Percentiles rank a stretch among this genome's conserved stretches.
These are phyloP conservation scores for Acanthosepion esculentum DNA, from an alignment of 2,888 invertebrate species.

Conservation along the genomic window DNA sequence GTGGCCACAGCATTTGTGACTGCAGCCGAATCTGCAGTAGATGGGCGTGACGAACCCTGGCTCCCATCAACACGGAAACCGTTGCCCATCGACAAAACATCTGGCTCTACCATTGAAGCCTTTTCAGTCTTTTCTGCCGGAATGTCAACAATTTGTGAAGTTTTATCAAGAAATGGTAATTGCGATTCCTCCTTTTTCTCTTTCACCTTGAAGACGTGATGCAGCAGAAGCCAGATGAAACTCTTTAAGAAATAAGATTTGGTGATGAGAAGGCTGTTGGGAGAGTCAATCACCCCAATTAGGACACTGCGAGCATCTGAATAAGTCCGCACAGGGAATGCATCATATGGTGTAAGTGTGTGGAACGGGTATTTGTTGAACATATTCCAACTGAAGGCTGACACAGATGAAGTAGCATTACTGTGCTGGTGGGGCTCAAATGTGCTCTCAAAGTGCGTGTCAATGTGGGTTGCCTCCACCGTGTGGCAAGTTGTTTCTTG, in stretches of 20 bases:
- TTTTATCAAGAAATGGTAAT: background rate
- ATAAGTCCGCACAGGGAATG: slow-evolving; percentile 68
- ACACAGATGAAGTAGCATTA: background rate
- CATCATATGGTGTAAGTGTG: slow-evolving; percentile 69
- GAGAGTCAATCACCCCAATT: slow-evolving; percentile 75
- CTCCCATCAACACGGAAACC: slow-evolving; percentile 46
- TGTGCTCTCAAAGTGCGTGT: slow-evolving; percentile 75
- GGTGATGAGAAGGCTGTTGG: slow-evolving; percentile 70
- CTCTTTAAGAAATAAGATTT: slow-evolving; percentile 72
- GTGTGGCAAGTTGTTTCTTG: slow-evolving; percentile 77
- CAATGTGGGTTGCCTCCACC: slow-evolving; percentile 76
- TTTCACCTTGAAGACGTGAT: slow-evolving; percentile 67
- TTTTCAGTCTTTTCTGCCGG: slow-evolving; percentile 35
- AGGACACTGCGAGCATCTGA: slow-evolving; percentile 76
- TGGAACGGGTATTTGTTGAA: slow-evolving; percentile 68
- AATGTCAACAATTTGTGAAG: background rate
- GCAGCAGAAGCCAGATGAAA: slow-evolving; percentile 74
- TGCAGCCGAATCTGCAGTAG: slow-evolving; percentile 49
- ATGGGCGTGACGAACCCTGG: slow-evolving; percentile 49
- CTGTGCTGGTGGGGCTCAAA: slow-evolving; percentile 65
- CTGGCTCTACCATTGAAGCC: slow-evolving; percentile 39
- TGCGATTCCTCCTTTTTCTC: slow-evolving; percentile 53
- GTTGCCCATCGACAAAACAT: background rate
- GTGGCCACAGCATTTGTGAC: slow-evolving; percentile 48
- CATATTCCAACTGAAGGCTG: slow-evolving; percentile 53